Conservation (phyloP, 2,113 vertebrate genomes). For the Pandion haliaetus region DNA sequence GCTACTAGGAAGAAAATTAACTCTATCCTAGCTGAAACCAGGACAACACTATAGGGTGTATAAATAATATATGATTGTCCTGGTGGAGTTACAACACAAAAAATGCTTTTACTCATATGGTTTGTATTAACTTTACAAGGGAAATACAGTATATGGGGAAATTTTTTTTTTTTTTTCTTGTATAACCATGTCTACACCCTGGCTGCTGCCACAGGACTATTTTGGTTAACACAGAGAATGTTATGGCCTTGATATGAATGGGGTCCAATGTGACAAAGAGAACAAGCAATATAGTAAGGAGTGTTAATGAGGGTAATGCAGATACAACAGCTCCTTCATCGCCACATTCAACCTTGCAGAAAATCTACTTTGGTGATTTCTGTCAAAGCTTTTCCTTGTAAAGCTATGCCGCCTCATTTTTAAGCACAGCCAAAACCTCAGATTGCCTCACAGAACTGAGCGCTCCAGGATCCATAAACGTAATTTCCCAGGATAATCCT, state of each 20-base stretch:
- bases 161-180: neutral
- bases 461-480: constrained; percentile 8
- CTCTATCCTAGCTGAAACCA: too few relatives aligned
- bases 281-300: neutral
- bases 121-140: constrained; percentile 35
- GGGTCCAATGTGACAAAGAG: neutral
- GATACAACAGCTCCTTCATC: neutral
- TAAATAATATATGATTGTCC: neutral
- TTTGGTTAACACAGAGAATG: neutral
- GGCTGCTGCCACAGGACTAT: neutral
- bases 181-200: neutral
- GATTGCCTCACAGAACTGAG: constrained; percentile 19
- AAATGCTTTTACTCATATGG: neutral
- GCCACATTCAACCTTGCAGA: neutral
- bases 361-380: neutral
- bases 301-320: neutral
- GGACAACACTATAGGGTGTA: neutral
- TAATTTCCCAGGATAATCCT: constrained; percentile 46
- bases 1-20: too few relatives aligned
- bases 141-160: neutral
- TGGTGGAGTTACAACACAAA: neutral
- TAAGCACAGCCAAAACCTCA: constrained; percentile 10
- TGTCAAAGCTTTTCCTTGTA: neutral
- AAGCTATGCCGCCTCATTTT: neutral
- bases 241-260: rapidly evolving